These are phyloP conservation scores for Rhodeus uyekii DNA, from an alignment of 2,797 vertebrate species.

Conservation along the genomic window DNA sequence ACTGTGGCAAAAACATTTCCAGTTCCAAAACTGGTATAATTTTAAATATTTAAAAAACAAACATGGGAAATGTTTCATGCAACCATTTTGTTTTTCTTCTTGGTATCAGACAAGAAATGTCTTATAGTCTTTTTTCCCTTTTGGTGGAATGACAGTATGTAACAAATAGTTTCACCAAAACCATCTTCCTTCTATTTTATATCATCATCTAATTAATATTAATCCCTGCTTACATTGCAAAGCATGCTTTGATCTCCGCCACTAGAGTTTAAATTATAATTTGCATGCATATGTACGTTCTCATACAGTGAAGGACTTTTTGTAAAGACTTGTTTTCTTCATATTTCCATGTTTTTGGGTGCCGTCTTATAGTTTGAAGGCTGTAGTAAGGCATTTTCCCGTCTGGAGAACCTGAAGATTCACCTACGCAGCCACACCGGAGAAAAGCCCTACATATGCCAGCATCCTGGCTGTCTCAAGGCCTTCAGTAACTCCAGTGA, in stretches of 20 bases:
- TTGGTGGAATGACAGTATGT: neutral
- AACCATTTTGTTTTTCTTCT: neutral
- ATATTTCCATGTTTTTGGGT: neutral
- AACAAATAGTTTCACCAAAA: neutral
- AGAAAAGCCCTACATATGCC: slow-evolving; percentile 77
- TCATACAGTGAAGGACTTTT: neutral
- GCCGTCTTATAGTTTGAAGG: slow-evolving; percentile 71
- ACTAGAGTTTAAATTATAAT: neutral
- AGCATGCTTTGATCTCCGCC: neutral
- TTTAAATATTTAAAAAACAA: neutral
- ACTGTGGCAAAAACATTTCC: neutral
- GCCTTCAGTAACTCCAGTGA: slow-evolving; percentile 81
- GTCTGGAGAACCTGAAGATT: slow-evolving; percentile 79
- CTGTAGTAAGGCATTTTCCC: slow-evolving; percentile 76
- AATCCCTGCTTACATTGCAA: neutral
- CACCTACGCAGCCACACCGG: slow-evolving; percentile 77
- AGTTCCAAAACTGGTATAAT: slow-evolving; percentile 4
- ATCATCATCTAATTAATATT: neutral
- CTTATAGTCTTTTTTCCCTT: neutral
- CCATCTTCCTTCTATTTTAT: neutral
- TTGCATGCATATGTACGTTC: neutral
- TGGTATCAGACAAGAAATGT: neutral
- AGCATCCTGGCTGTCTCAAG: slow-evolving; percentile 74
- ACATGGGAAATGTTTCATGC: neutral
- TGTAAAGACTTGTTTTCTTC: neutral